phyloP scores from a whole-genome alignment of 2,888 invertebrate genomes.

The Gymnocheta viridis region DNA sequence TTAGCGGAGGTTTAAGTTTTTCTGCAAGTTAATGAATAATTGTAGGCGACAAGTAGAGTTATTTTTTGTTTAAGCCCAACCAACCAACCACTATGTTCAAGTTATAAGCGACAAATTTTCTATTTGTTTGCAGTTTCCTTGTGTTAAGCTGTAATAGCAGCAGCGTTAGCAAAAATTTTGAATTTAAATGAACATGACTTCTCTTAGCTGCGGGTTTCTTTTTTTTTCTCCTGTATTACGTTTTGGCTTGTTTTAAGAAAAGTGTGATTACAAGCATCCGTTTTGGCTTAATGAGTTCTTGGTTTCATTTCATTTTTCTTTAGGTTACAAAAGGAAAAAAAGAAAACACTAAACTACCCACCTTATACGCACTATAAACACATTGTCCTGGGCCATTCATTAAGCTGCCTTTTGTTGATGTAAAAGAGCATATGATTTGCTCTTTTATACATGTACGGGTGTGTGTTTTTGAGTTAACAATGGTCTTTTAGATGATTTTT shows the following conservation, averaged over 20 bases:
- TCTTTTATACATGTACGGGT: not conserved
- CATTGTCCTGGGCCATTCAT: constrained; percentile 54
- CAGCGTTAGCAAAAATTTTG: constrained; percentile 72
- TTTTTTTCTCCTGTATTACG: not conserved
- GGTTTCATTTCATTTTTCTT: constrained; percentile 79
- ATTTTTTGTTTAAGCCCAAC: constrained; percentile 13
- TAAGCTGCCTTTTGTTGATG: constrained; percentile 56
- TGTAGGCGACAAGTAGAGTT: constrained; percentile 68
- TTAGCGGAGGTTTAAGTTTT: constrained; percentile 38
- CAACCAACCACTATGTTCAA: constrained; percentile 35
- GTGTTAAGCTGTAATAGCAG: constrained; percentile 62
- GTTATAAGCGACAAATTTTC: constrained; percentile 73
- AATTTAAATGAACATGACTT: constrained; percentile 71
- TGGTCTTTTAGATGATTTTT: constrained; percentile 53
- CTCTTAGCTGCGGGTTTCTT: constrained; percentile 67
- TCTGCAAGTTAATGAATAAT: constrained; percentile 69
- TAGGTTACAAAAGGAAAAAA: constrained; percentile 62
- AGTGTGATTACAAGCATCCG: constrained; percentile 80
- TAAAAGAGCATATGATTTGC: constrained; percentile 58
- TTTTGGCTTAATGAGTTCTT: constrained; percentile 80
- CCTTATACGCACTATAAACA: constrained; percentile 67
- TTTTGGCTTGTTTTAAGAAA: constrained; percentile 71
- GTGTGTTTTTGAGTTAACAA: constrained; percentile 53
- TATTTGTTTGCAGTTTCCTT: constrained; percentile 80
- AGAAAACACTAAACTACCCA: constrained; percentile 49